Evolutionary conservation across 2,797 vertebrate species (phyloP).

Genomic region (Eleutherodactylus coqui): DNA sequence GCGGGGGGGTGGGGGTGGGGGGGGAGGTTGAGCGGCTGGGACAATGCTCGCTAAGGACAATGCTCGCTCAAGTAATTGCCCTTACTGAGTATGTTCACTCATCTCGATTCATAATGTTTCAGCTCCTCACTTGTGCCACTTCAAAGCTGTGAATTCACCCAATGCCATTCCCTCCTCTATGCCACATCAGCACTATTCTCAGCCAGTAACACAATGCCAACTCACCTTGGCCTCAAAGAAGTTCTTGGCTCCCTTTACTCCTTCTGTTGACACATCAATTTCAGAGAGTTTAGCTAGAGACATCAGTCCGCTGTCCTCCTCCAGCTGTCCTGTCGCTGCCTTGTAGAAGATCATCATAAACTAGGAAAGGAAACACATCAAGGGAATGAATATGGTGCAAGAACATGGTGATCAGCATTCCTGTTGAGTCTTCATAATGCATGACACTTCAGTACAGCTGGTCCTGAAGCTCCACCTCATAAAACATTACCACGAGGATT

Average conservation of each 20-base stretch:
- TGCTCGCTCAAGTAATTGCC: too few species aligned
- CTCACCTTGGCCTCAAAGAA: slow-evolving; percentile 97
- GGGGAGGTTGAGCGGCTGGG: too few species aligned
- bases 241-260: slow-evolving; percentile 91
- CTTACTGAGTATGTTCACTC: too few species aligned
- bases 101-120: too few species aligned
- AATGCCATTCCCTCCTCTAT: background rate
- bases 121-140: too few species aligned
- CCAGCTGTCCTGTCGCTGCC: slow-evolving; percentile 88
- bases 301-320: slow-evolving; percentile 92
- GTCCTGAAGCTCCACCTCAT: too few species aligned
- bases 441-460: too few species aligned
- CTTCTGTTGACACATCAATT: slow-evolving; percentile 91
- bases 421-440: too few species aligned
- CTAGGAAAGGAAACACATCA: slow-evolving; percentile 69
- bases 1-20: too few species aligned
- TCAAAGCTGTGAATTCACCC: background rate
- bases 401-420: too few species aligned
- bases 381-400: background rate
- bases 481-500: too few species aligned
- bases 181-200: background rate
- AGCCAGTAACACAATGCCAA: background rate
- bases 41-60: too few species aligned
- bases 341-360: slow-evolving; percentile 93
- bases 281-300: slow-evolving; percentile 91